These are phyloP conservation scores for Rhinogobio ventralis DNA, from an alignment of 2,797 vertebrate genomes.

Conservation along the genomic window DNA sequence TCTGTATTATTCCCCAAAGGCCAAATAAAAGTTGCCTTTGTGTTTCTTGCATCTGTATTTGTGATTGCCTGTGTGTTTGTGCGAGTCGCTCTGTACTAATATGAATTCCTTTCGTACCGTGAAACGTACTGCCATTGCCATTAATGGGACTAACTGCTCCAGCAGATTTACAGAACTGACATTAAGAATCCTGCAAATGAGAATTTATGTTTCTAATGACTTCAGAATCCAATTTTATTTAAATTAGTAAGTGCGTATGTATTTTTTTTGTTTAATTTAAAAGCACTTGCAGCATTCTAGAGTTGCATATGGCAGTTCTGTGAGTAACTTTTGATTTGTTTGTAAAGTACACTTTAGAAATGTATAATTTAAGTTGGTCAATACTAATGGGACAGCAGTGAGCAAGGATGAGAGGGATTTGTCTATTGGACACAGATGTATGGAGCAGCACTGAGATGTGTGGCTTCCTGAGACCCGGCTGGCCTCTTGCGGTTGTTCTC, in stretches of 20 bases:
- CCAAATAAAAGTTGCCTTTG: constrained; percentile 17
- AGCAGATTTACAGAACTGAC: constrained; percentile 34
- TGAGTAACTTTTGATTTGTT: constrained; percentile 12
- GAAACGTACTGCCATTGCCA: constrained; percentile 32
- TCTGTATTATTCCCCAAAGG: constrained; percentile 14
- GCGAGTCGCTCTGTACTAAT: background rate
- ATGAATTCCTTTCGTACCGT: background rate
- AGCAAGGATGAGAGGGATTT: background rate
- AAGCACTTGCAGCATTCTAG: constrained; percentile 26
- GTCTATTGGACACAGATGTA: constrained; percentile 46
- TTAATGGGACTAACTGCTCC: constrained; percentile 25
- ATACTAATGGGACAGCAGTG: constrained; percentile 20
- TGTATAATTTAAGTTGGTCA: constrained; percentile 11
- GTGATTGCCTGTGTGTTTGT: constrained; percentile 13
- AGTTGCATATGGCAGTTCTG: background rate
- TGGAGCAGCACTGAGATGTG: constrained; percentile 24
- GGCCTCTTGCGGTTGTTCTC: constrained; percentile 39
- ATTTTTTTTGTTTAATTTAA: background rate
- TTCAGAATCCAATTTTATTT: constrained; percentile 22
- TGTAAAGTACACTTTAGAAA: background rate
- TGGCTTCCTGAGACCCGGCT: constrained; percentile 35
- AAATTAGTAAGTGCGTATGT: constrained; percentile 3
- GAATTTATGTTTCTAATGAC: constrained; percentile 19
- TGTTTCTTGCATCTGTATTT: constrained; percentile 29
- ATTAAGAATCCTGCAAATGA: constrained; percentile 38